Percentiles rank a stretch among this genome's conserved stretches.
phyloP scores from a whole-genome alignment of 1,140 invertebrate genomes.

The Pogonomyrmex barbatus region DNA sequence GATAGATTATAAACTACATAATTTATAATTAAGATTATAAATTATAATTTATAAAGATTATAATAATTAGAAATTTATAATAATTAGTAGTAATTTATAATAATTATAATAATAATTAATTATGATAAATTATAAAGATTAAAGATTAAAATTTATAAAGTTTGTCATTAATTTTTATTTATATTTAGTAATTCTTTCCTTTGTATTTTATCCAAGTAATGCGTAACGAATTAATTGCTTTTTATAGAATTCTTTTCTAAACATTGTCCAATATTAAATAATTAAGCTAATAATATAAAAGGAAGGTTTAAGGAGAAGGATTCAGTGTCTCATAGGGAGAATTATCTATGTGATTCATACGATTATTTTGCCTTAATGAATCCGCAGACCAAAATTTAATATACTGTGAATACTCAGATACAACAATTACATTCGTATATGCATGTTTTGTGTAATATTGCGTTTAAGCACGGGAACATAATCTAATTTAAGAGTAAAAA shows the following conservation, averaged over 20 bases:
- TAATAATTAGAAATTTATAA: no score
- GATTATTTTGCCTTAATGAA: neutral
- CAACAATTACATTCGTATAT: neutral
- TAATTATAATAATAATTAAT: no score
- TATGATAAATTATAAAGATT: no score
- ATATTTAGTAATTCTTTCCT: neutral
- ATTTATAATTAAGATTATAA: neutral
- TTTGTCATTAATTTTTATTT: neutral
- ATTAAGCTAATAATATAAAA: no score
- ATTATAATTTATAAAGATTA: no score
- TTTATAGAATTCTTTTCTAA: conserved; percentile 2
- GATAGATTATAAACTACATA: neutral
- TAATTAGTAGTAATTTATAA: no score
- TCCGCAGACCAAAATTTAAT: neutral
- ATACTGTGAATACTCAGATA: neutral
- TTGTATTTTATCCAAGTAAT: conserved; percentile 11
- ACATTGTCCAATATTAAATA: neutral
- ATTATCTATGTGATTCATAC: no score
- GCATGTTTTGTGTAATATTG: neutral
- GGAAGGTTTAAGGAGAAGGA: neutral
- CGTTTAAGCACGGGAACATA: neutral
- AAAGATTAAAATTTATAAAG: no score
- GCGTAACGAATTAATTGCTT: neutral
- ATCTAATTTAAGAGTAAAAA: neutral
- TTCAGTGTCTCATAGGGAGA: neutral